Base-by-base conservation (phyloP, 2,113 vertebrate genomes). In the Gorsachius goisagi region DNA sequence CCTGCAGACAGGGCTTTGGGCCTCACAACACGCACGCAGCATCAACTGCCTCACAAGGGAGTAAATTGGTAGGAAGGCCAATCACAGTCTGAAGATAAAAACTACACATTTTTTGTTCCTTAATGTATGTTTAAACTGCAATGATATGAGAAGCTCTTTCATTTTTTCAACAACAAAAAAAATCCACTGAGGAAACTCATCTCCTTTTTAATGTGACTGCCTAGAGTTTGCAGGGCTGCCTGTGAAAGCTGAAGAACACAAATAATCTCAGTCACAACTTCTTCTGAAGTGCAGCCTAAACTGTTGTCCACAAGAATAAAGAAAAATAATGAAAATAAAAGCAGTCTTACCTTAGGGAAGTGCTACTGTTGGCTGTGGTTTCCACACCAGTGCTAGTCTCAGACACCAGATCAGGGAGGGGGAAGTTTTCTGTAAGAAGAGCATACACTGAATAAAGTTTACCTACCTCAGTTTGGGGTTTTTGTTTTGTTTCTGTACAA, bases 371-470 rank as follows among this genome's bases (percentile, higher is more conserved):
- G 90, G 98, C 97, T 93, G 98, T 98, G 3, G 98, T 98, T 97
- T 99, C 99, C 96, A 99, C 98, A 82, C 99, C 99, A 63, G 99
- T 99, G 93, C 98, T 99, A 67, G 99, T 99, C 97, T 99, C 99
- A 90, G 99, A 98, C 97, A 99, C 96, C 71, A 99, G 98, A 95
- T 99, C 99, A 91, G 99, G 97, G n/a, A 99, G 98, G 7, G 99
- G 99, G 95, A 99, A 99, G 96, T 99, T 99, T 95, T 99, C 99
- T 99, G 90, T 35, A 97, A 96, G 81, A 96, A 91, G 74, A 95
- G 12, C 60, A 97, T 4, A 11, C 39, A 79, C 7, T 50, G n/a
- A 85, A 73, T 45, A 9, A 53, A 88, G 27, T 35, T 81, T 47
- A 88, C 32, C 52, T 77, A 53, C 24, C 32, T 14, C 6, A 27